Percentiles rank a stretch among this genome's conserved stretches.
These are phyloP conservation scores for Vanessa atalanta DNA, from an alignment of 1,140 invertebrate species.

Conservation along the genomic window DNA sequence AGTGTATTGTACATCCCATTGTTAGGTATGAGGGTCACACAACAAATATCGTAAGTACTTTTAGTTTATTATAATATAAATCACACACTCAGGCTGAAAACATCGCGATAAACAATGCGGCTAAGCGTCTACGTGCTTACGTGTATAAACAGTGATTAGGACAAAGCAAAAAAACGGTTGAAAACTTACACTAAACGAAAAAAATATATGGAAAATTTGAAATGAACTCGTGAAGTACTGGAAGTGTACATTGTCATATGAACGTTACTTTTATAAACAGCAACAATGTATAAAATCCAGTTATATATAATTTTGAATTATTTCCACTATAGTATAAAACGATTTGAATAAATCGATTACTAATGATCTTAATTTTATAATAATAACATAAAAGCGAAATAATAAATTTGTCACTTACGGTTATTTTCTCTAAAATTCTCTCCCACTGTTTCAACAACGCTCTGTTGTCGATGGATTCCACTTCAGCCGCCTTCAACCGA, in stretches of 20 bases:
- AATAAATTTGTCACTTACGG: conserved; percentile 50
- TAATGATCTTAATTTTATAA: background rate
- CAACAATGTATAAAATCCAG: background rate
- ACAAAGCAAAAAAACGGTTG: conserved; percentile 37
- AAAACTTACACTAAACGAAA: background rate
- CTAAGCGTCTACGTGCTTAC: conserved; percentile 48
- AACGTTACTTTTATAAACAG: no score
- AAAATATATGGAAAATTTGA: background rate
- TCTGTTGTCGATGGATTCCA: conserved; percentile 46
- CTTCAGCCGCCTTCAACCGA: conserved; percentile 46
- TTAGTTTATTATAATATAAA: conserved; percentile 40
- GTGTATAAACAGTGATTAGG: conserved; percentile 57
- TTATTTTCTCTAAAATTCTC: conserved; percentile 58
- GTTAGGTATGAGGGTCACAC: conserved; percentile 25
- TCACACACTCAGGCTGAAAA: conserved; percentile 37
- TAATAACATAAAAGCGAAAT: conserved; percentile 4
- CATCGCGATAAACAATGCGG: conserved; percentile 33
- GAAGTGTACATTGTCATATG: no score
- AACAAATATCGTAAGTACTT: conserved; percentile 35
- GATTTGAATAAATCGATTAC: background rate
- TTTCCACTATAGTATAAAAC: background rate
- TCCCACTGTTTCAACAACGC: conserved; percentile 51
- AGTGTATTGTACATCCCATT: conserved; percentile 26
- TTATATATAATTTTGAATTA: conserved; percentile 2
- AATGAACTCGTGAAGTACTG: background rate